Base-by-base conservation (phyloP, 2,797 vertebrate species). In the Heliangelus exortis region DNA sequence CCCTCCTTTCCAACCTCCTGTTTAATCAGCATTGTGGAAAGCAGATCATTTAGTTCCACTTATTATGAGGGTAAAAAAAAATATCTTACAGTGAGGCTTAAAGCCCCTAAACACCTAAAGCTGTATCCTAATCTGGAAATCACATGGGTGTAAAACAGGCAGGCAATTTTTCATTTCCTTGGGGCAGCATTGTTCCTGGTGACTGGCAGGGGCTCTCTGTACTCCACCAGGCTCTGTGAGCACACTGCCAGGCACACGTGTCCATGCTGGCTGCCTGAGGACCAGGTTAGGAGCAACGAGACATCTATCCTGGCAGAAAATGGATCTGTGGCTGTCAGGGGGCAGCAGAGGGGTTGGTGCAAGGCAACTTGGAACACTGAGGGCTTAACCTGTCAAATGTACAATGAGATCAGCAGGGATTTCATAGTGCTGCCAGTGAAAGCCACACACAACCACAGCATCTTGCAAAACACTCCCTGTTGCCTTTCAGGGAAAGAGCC, bases 1-100 rank as follows among this genome's bases (percentile, higher is more conserved):
- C 31, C 58, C 57, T 59, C 25, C 68, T 87, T 93, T 51, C 79
- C 84, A 93, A 76, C 28, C n/a, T 62, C 31, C 76, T 67, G 43
- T 77, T 95, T 89, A 84, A 96, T 91, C 95, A 94, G 87, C 93
- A 87, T 92, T n/a, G 41, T 68, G 77, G 87, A 86, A 95, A 92
- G 85, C 26, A 75, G 79, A 95, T 65, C n/a, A 65, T 94, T 94
- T 87, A 93, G 93, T 95, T 96, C 72, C 63, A 54, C 89, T 93
- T 94, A 88, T 91, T 84, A 79, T 3, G 16, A 69, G n/a, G 29
- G 50, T 12, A 47, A 80, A 92, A 80, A 80, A 91, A 82, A 39
- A 43, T 53, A 72, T 55, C 69, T 89, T 67, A 57, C 31, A 59
- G 54, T 53, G 73, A 86, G 67, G 84, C 82, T 93, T 82, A 94